Evolutionary conservation across 2,797 vertebrate genomes (phyloP), one percentile per base, ranked within the genome.

Genomic region (Thaleichthys pacificus): DNA sequence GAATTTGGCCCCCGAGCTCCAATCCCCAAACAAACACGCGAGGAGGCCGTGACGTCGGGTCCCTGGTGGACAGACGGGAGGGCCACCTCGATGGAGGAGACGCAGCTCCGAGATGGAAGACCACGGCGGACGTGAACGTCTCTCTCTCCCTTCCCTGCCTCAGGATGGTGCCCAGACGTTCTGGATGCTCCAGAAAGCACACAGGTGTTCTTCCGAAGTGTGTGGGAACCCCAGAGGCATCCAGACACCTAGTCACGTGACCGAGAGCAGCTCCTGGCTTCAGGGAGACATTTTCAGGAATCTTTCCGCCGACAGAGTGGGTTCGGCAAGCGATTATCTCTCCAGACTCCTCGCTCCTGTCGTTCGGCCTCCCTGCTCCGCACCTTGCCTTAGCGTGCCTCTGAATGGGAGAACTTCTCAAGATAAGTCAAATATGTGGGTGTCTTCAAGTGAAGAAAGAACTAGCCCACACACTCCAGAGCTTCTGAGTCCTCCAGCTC

Each of bases 371-470:
- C 73, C 68, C 22, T 19, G 57, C 56, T 30, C 64, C 35, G 28
- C 70, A 66, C 73, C 74, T 42, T 32, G 63, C 62, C 73, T 73
- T 73, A n/a, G 26, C 72, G 21, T 15, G 22, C 64, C 77, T 89
- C 38, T 12, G 11, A 90, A 90, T 89, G 80, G 87, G 88, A 73
- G 75, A 42, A 71, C 77, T 85, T 83, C 75, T 78, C 63, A 57
- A 61, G 66, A 76, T 75, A 78, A 75, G 79, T 83, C 77, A 82
- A 78, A 80, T 83, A 82, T 30, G 80, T 85, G 83, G 80, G 88
- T 84, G 89, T 84, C 71, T 86, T 85, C 85, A 78, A 78, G 79
- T 66, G 74, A 81, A 86, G 84, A 85, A 85, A 87, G 79, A 85
- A 70, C 85, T 8, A 82, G 64, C 84, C 76, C 77, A 75, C 70